Conservation (phyloP, 2,113 vertebrate genomes). For the Argyrosomus japonicus region DNA sequence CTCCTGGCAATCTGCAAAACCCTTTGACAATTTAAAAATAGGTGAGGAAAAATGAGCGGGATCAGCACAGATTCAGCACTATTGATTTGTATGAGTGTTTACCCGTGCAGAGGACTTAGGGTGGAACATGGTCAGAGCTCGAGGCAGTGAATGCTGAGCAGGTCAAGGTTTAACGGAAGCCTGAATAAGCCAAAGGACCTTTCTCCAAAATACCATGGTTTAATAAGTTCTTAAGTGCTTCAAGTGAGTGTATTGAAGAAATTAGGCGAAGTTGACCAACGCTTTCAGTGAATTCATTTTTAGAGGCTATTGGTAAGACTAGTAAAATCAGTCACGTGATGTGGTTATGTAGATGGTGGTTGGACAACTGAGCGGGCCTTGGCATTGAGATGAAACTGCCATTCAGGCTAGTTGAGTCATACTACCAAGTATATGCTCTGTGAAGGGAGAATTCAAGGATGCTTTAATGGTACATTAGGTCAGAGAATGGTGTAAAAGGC, state of each 20-base stretch:
- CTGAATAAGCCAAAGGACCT: slow-evolving; percentile 20
- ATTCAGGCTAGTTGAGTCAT: too few relatives aligned
- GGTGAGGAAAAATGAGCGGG: slow-evolving; percentile 31
- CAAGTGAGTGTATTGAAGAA: background rate
- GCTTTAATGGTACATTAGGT: too few relatives aligned
- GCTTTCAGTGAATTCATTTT: background rate
- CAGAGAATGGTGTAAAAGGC: too few relatives aligned
- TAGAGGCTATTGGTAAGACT: background rate
- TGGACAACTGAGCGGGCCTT: background rate
- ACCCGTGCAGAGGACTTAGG: background rate
- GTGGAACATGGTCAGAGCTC: slow-evolving; percentile 9
- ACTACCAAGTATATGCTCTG: too few relatives aligned
- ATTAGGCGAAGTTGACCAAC: slow-evolving; percentile 11
- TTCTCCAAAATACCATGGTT: background rate
- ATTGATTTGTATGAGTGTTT: slow-evolving; percentile 41
- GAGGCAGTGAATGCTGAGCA: slow-evolving; percentile 34
- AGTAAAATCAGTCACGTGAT: background rate
- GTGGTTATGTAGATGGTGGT: background rate
- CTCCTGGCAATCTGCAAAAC: slow-evolving; percentile 34
- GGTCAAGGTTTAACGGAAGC: slow-evolving; percentile 36
- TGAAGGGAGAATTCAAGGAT: too few relatives aligned
- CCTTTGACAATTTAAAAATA: slow-evolving; percentile 43
- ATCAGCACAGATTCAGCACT: slow-evolving; percentile 36
- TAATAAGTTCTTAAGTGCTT: slow-evolving; percentile 34
- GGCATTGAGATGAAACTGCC: too few relatives aligned